Evolutionary conservation across 1,140 invertebrate genomes (phyloP).

Genomic region (Piezodorus guildinii): DNA sequence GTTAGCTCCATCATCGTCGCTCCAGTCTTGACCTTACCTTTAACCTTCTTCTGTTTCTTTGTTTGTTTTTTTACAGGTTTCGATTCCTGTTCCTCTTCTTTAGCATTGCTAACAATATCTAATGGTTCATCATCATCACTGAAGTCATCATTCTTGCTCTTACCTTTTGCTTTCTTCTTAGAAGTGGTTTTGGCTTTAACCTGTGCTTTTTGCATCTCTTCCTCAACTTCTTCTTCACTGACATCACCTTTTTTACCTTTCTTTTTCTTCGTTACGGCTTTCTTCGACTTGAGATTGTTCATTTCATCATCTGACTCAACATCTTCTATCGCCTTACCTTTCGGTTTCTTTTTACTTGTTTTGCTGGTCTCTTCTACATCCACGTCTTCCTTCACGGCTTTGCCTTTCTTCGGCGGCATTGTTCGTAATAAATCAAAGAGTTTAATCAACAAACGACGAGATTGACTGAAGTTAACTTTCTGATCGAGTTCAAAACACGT

Average conservation of each 20-base stretch:
- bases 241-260: conserved; percentile 27
- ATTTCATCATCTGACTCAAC: conserved; percentile 28
- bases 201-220: not conserved
- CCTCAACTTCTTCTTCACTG: conserved; percentile 19
- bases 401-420: conserved; percentile 32
- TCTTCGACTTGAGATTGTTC: conserved; percentile 30
- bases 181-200: conserved; percentile 11
- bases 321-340: conserved; percentile 30
- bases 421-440: not conserved
- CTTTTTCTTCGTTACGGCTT: conserved; percentile 11
- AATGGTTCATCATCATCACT: conserved; percentile 24
- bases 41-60: conserved; percentile 25
- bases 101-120: conserved; percentile 17
- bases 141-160: conserved; percentile 27
- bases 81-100: conserved; percentile 25
- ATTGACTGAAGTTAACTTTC: too few relatives aligned
- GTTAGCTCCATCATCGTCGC: conserved; percentile 33
- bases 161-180: conserved; percentile 22
- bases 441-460: too few relatives aligned
- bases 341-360: conserved; percentile 33
- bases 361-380: conserved; percentile 28
- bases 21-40: conserved; percentile 28
- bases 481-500: too few relatives aligned
- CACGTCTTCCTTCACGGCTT: conserved; percentile 34
- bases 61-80: conserved; percentile 11